Base-by-base conservation (phyloP, 2,888 invertebrate genomes). In the Stenoptilia bipunctidactyla region DNA sequence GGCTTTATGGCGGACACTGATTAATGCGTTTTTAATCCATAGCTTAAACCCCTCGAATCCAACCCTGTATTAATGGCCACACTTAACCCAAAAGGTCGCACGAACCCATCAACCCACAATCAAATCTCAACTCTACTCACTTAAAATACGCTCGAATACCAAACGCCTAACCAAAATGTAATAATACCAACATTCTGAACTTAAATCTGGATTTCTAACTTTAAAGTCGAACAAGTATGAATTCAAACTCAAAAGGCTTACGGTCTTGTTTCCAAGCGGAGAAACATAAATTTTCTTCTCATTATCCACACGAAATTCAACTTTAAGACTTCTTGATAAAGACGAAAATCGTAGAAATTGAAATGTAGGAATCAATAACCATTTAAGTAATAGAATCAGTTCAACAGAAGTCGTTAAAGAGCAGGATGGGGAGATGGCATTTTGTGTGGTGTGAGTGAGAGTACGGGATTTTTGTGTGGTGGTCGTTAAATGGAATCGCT, bases 11-110 rank as follows among this genome's bases (percentile, higher is more conserved):
- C 67, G 80, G 87, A 87, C 87, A 87, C 87, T 88, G 88, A 88
- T 88, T 88, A 88, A 88, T 88, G 88, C 84, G 87, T 87, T 85
- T 87, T 87, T 86, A 87, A 88, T 87, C 88, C 80, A 51, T 72
- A 73, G 73, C 82, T 85, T 87, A 87, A 87, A 85, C 87, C 86
- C 85, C 84, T 75, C 20, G 85, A 86, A 87, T 86, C 83, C 79
- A 49, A 66, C 73, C 75, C 75, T 65, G 72, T 69, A 76, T 77
- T 76, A 77, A 77, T 74, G 82, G 85, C 80, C 72, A 67, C 61
- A 68, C 71, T 70, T 72, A 12, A 74, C 72, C 75, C 71, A 72
- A 71, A 83, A 83, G 70, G 80, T 73, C 72, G 71, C 61, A 73
- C 65, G 20, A 20, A 20, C 3, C 52, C 64, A 55, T 52, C 34